Evolutionary conservation across 2,113 vertebrate species (phyloP).

Genomic region (Urocynchramus pylzowi): DNA sequence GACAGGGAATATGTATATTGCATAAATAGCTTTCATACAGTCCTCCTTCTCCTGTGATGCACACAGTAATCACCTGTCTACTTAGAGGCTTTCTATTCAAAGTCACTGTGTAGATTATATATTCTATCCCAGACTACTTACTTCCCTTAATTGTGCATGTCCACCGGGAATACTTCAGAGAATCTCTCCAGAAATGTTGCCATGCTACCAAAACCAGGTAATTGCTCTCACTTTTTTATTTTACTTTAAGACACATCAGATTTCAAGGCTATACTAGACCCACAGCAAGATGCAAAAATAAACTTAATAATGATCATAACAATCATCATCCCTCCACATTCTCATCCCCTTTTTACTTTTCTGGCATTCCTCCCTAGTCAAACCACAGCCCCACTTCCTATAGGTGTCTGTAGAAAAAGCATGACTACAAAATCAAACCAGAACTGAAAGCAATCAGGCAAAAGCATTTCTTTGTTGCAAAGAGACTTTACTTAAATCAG

Average conservation of each 20-base stretch:
- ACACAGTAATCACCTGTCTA: slow-evolving; percentile 13
- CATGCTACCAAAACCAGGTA: neutral
- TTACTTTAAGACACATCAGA: neutral
- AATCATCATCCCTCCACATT: neutral
- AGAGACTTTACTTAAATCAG: neutral
- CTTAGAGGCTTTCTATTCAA: slow-evolving; percentile 11
- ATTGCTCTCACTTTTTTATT: neutral
- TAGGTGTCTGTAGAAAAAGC: neutral
- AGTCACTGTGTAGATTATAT: neutral
- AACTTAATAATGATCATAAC: neutral
- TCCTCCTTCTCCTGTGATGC: neutral
- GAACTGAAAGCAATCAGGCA: neutral
- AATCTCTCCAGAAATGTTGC: neutral
- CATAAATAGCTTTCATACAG: slow-evolving; percentile 21
- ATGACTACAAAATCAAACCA: neutral
- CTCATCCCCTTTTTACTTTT: neutral
- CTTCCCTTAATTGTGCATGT: neutral
- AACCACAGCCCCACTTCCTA: neutral
- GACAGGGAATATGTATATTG: slow-evolving; percentile 36
- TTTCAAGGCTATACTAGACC: neutral
- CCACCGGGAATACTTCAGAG: neutral
- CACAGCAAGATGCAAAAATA: neutral
- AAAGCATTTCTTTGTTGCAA: neutral
- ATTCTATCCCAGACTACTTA: neutral
- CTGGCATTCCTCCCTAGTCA: neutral